Base-by-base conservation (phyloP, 2,113 vertebrate species). In the Sinocyclocheilus maitianheensis region DNA sequence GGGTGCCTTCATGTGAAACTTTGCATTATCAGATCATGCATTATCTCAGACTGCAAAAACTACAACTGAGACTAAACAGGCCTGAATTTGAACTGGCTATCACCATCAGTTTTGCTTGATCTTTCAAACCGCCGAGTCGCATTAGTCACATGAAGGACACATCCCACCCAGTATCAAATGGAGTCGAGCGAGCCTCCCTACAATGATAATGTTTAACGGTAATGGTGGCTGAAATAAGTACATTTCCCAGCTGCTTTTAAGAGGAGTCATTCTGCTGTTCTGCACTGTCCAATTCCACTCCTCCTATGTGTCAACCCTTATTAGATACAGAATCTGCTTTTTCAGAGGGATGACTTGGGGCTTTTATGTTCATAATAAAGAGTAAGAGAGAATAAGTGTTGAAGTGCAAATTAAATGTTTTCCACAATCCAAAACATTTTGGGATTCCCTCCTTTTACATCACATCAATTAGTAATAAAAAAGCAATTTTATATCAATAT, bases 231-330 rank as follows among this genome's bases (percentile, higher is more conserved):
- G 58, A 80, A 75, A 86, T 5, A 30, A 24, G 26, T 83, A 72
- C 77, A 83, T 78, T 37, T 80, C 34, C 24, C 79, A 65, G 78
- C 74, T 83, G 74, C 79, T 88, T 58, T 78, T 71, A 82, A 77
- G 71, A 81, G 75, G 26, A 82, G 18, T 62, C 37, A 63, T 46
- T n/a, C 22, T 62, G 53, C 82, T 37, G 43, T 46, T 62, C 62
- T 20, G 37, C 51, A 34, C 53, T 71, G 51, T 62, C 48, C 26
- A 20, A 18, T 9, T 30, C 34, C 24, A 62, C n/a, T 48, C 51
- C 11, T 53, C 65, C n/a, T 11, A 20, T 46, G n/a, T 16, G 24
- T 51, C 80, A 37, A 34, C 53, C 69, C 62, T 86, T 60, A 80
- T 89, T 55, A 79, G 69, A 88, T 81, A 71, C 75, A 30, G 13